phyloP scores from a whole-genome alignment of 92 coral and sea anemone genomes.

The Zoanthus sansibaricus region DNA sequence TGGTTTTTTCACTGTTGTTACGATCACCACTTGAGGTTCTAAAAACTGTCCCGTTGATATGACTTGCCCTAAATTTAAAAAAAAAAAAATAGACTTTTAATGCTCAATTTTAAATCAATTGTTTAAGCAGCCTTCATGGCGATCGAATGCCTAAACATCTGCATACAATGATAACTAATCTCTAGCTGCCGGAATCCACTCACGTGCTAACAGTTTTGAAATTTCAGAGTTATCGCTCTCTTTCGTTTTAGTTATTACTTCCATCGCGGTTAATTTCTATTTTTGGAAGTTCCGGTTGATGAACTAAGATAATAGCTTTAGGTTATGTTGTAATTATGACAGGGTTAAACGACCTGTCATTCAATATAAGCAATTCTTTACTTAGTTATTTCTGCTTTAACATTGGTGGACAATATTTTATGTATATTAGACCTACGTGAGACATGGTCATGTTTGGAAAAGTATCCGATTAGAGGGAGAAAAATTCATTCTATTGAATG shows the following conservation, averaged over 20 bases:
- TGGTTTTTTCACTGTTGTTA: too few relatives aligned
- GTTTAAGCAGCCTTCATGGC: neutral
- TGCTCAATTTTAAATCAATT: neutral
- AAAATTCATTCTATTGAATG: neutral
- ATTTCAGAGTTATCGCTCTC: conserved; percentile 26
- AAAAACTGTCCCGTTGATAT: too few relatives aligned
- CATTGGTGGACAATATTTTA: conserved; percentile 16
- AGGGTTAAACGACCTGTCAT: conserved; percentile 32
- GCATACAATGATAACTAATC: neutral
- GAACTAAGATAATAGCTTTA: conserved; percentile 11
- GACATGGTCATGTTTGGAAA: conserved; percentile 41
- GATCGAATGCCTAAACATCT: neutral
- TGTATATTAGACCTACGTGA: conserved; percentile 38
- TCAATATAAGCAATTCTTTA: conserved; percentile 2
- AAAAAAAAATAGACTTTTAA: too few relatives aligned
- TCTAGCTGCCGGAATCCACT: neutral
- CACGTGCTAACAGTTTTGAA: neutral
- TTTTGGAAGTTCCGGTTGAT: conserved; percentile 32
- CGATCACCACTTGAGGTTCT: too few relatives aligned
- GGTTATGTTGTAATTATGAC: conserved; percentile 26
- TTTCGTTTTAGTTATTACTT: neutral
- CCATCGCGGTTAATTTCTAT: conserved; percentile 11
- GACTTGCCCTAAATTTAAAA: too few relatives aligned
- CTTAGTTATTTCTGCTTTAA: conserved; percentile 29
- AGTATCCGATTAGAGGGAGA: neutral